These are phyloP conservation scores for Sturnus vulgaris DNA, from an alignment of 2,113 vertebrate species.

Conservation along the genomic window DNA sequence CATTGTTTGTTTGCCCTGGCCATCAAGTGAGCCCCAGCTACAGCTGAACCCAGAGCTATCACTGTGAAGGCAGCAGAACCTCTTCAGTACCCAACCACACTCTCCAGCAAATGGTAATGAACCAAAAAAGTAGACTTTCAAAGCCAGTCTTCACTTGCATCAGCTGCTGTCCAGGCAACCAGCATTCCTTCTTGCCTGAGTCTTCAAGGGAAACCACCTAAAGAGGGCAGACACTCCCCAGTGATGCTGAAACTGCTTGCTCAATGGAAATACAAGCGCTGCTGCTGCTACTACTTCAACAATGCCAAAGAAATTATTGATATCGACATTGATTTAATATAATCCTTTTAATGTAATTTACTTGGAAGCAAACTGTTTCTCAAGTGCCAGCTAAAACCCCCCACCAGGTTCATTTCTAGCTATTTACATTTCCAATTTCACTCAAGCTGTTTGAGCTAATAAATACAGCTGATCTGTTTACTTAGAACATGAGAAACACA, in stretches of 20 bases:
- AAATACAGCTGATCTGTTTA: slow-evolving; percentile 69
- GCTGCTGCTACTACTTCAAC: background rate
- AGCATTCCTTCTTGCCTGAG: background rate
- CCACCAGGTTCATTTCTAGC: background rate
- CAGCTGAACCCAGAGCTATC: background rate
- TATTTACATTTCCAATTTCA: slow-evolving; percentile 32
- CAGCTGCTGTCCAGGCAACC: background rate
- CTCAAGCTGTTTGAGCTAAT: slow-evolving; percentile 38
- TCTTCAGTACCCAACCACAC: background rate
- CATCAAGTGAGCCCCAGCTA: background rate
- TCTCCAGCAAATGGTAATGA: background rate
- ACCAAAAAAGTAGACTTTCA: background rate
- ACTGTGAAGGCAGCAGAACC: background rate
- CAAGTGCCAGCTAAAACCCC: background rate
- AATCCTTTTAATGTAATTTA: slow-evolving; percentile 58
- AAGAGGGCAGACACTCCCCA: slow-evolving; percentile 50
- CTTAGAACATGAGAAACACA: slow-evolving; percentile 35
- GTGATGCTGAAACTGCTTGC: background rate
- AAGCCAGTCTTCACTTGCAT: background rate
- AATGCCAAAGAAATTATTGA: slow-evolving; percentile 9
- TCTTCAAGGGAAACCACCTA: slow-evolving; percentile 48
- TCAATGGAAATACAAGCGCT: background rate
- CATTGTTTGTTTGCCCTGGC: background rate
- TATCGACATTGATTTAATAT: slow-evolving; percentile 42
- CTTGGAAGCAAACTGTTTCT: slow-evolving; percentile 56